Percentiles rank a stretch among this genome's conserved stretches.
Evolutionary conservation across 2,888 invertebrate genomes (phyloP).

Genomic region (Nematopogon swammerdamellus): DNA sequence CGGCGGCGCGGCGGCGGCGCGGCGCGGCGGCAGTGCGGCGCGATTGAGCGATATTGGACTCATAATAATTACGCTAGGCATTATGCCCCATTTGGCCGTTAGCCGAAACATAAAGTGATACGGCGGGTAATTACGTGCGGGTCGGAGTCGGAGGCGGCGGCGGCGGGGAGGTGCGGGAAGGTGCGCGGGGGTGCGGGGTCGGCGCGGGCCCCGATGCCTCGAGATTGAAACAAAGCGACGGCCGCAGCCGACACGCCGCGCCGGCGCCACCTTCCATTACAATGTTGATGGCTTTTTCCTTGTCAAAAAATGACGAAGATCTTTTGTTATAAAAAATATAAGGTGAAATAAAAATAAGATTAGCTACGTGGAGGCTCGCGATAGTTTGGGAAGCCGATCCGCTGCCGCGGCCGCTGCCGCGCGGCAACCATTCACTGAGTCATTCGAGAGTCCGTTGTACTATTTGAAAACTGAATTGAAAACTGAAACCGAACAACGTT

Average conservation of each 20-base stretch:
- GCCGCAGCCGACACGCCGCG: slow-evolving; percentile 17
- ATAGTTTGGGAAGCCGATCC: no score
- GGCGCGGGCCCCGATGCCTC: background rate
- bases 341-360: slow-evolving; percentile 33
- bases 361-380: background rate
- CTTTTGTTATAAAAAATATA: slow-evolving; percentile 45
- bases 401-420: no score
- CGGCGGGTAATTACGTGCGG: slow-evolving; percentile 32
- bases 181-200: no score
- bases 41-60: slow-evolving; percentile 15
- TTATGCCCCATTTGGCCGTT: slow-evolving; percentile 50
- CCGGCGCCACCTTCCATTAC: slow-evolving; percentile 49
- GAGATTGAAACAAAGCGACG: slow-evolving; percentile 23
- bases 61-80: slow-evolving; percentile 55
- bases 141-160: background rate
- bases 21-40: slow-evolving; percentile 13
- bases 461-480: no score
- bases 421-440: no score
- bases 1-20: slow-evolving; percentile 6
- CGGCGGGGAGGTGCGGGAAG: background rate
- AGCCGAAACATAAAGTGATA: slow-evolving; percentile 46
- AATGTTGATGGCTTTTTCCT: slow-evolving; percentile 54
- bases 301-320: slow-evolving; percentile 56
- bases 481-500: no score
- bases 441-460: no score